Evolutionary conservation across 1,140 invertebrate species (phyloP), one percentile per base, ranked within the genome.

Genomic region (Drosophila suzukii): DNA sequence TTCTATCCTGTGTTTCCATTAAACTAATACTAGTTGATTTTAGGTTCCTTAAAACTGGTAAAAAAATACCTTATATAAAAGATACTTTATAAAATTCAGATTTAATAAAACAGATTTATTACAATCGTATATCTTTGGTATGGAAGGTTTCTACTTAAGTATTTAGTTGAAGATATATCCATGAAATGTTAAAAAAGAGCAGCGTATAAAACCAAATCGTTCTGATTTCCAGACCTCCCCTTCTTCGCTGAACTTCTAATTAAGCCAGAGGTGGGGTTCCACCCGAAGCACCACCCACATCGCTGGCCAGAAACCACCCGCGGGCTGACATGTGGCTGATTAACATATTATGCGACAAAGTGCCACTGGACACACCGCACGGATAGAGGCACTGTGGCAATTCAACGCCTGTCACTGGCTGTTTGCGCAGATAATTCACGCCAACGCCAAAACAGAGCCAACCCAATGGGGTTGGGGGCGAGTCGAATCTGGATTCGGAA

Each of bases 331-430:
- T 86, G 79, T 89, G 79, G 72, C 72, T 86, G 83, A 86, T 86
- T 86, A 86, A 86, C 83, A 86, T 86, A 86, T 86, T 86, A 83
- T 89, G 83, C 83, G 83, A 86, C 83, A 86, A 86, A 88, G 66
- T 83, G 81, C 81, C 81, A 85, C 81, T 81, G 81, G 76, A 85
- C 67, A 81, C 66, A 63, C 62, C 57, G 47, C 66, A 75, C 56
- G 59, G 60, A 61, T 57, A 17, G 15, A 10, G 12, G 17, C 54
- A 75, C 57, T 72, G 78, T 56, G 79, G 79, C 83, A 83, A 86
- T 86, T 86, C 83, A 86, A 86, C 83, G 83, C 83, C 79, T 86
- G 83, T 86, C 83, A 83, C 83, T 88, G 83, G 75, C 83, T 86
- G 79, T 86, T 86, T 86, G 83, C 72, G 57, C 83, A 88, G 83